phyloP scores from a whole-genome alignment of 2,888 invertebrate genomes.

The Trichopoda pennipes region DNA sequence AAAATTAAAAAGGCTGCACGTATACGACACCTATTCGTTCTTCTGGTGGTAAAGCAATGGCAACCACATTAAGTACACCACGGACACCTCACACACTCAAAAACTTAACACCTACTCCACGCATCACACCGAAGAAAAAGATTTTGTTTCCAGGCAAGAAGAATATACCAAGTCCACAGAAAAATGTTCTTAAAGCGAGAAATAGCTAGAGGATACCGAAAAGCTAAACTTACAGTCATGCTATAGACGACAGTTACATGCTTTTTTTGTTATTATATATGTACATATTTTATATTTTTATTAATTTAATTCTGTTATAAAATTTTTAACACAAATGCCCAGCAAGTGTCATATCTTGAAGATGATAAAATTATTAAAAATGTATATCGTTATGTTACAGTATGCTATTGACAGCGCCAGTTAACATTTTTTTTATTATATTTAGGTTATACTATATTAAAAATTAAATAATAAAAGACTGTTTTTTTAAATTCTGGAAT shows the following conservation, averaged over 20 bases:
- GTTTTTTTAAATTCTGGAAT: no score
- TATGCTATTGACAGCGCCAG: no score
- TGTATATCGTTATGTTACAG: no score
- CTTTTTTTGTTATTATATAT: slow-evolving; percentile 29
- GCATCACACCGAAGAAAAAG: slow-evolving; percentile 79
- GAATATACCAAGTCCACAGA: slow-evolving; percentile 78
- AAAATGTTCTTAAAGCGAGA: slow-evolving; percentile 78
- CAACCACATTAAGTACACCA: slow-evolving; percentile 66
- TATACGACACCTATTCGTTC: slow-evolving; percentile 69
- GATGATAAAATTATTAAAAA: no score
- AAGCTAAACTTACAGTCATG: not conserved
- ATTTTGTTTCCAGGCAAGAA: slow-evolving; percentile 80
- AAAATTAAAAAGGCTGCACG: slow-evolving; percentile 66
- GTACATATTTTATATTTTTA: not conserved
- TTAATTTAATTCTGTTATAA: not conserved
- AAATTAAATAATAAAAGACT: no score
- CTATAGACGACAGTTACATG: not conserved
- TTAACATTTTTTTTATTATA: no score
- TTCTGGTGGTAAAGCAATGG: slow-evolving; percentile 55
- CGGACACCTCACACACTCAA: slow-evolving; percentile 71
- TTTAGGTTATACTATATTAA: no score
- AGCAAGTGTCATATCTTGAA: no score
- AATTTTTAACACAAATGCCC: not conserved
- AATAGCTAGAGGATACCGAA: slow-evolving; percentile 71
- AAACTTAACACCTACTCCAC: slow-evolving; percentile 72